Base-by-base conservation (phyloP, 1,140 invertebrate genomes). In the Hydropsyche tenuis region DNA sequence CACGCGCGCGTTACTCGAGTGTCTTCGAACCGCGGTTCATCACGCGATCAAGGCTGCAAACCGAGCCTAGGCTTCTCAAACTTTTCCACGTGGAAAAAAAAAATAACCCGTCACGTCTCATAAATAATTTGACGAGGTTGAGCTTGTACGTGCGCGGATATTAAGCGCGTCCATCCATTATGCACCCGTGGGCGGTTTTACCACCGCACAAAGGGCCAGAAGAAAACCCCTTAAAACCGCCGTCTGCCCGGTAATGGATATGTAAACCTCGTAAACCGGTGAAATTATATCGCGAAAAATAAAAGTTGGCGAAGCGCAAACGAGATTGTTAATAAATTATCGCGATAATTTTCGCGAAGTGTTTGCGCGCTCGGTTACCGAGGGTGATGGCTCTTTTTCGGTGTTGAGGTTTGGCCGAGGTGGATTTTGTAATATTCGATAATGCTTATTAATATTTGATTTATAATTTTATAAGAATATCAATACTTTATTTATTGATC, bases 21-120 rank as follows among this genome's bases (percentile, higher is more conserved):
- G 60, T 63, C 60, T 63, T 63, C 27, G 27, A 63, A 63, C n/a
- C 27, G 60, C 12, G 11, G 27, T 63, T 63, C 60, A 27, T 63
- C 60, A 63, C 60, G 60, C 60, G 60, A 63, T 63, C 60, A 63
- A 63, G 60, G 60, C 27, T 11, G 4, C 7, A 1, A 16, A 11
- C 4, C 1, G 9, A 18, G 1, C 16, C 48, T 2, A 6, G 1
- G n/a, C 5, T 53, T 18, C 16, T 53, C 48, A 18, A 53, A 18
- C n/a, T 2, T 53, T 20, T 18, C 2, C n/a, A 11, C 3, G 30
- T 4, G 30, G 30, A 4, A 37, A 37, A 37, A 37, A 37, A 37
- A 18, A 53, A 53, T 18, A 53, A 53, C 18, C 6, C 48, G 18
- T 53, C 48, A 6, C 5, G 48, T 16, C 48, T 53, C 48, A 53